These are phyloP conservation scores for Phenganax stokvisi DNA, from an alignment of 92 coral and sea anemone species.

Conservation along the genomic window DNA sequence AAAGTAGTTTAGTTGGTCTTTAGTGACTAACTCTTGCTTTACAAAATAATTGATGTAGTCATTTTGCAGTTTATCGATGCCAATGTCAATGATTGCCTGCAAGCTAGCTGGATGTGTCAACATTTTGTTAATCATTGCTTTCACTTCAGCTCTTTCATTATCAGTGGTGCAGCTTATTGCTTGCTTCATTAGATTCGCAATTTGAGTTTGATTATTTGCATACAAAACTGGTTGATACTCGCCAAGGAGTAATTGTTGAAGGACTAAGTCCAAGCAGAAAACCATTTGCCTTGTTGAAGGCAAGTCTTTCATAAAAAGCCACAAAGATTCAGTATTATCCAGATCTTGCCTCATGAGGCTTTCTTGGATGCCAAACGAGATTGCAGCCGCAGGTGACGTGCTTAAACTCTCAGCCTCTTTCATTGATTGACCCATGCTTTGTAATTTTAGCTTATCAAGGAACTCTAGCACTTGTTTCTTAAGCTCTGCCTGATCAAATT, in stretches of 20 bases:
- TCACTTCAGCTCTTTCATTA: slow-evolving; percentile 54
- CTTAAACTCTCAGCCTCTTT: slow-evolving; percentile 44
- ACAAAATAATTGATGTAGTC: slow-evolving; percentile 79
- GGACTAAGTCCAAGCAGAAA: slow-evolving; percentile 53
- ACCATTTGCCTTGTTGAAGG: slow-evolving; percentile 56
- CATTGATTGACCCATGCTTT: slow-evolving; percentile 41
- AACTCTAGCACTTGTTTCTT: slow-evolving; percentile 55
- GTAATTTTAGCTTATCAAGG: slow-evolving; percentile 59
- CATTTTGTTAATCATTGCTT: slow-evolving; percentile 39
- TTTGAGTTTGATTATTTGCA: slow-evolving; percentile 64
- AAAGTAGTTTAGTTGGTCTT: slow-evolving; percentile 65
- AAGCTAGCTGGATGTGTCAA: slow-evolving; percentile 51
- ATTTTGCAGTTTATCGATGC: slow-evolving; percentile 68
- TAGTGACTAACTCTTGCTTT: slow-evolving; percentile 78
- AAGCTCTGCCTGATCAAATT: slow-evolving; percentile 34
- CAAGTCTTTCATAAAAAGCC: slow-evolving; percentile 83
- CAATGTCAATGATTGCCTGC: slow-evolving; percentile 68
- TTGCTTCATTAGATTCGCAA: slow-evolving; percentile 71
- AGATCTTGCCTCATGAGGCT: slow-evolving; percentile 67
- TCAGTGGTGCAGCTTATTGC: slow-evolving; percentile 67
- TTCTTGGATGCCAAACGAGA: slow-evolving; percentile 54
- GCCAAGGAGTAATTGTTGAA: slow-evolving; percentile 61
- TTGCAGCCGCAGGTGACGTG: slow-evolving; percentile 45
- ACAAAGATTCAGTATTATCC: slow-evolving; percentile 82
- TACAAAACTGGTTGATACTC: slow-evolving; percentile 76